Percentiles rank a stretch among this genome's conserved stretches.
Evolutionary conservation across 1,140 invertebrate genomes (phyloP).

Genomic region (Aphidius gifuensis): DNA sequence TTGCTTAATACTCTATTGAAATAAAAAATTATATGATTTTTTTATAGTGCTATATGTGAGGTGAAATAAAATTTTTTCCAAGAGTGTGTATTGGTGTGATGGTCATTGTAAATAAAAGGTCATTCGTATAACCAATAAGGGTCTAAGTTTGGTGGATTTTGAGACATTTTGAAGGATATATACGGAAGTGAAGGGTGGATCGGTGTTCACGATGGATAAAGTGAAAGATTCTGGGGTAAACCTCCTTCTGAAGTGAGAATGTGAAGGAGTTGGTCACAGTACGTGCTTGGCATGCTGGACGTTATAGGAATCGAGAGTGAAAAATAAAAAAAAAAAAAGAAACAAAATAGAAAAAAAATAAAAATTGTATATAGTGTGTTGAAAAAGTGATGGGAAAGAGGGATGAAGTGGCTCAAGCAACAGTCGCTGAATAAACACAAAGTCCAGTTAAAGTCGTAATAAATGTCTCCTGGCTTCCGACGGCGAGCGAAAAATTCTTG

Average conservation of each 20-base stretch:
- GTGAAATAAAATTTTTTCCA: no score
- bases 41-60: no score
- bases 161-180: slow-evolving; percentile 25
- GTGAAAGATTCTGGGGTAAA: slow-evolving; percentile 47
- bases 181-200: slow-evolving; percentile 42
- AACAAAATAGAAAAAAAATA: slow-evolving; percentile 3
- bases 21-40: no score
- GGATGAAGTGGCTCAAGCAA: slow-evolving; percentile 40
- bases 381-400: slow-evolving; percentile 12
- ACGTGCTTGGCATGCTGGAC: slow-evolving; percentile 45
- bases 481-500: slow-evolving; percentile 25
- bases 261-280: slow-evolving; percentile 34
- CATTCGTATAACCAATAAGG: background rate
- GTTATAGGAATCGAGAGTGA: slow-evolving; percentile 5
- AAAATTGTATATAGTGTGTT: slow-evolving; percentile 11
- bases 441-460: slow-evolving; percentile 56
- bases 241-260: background rate
- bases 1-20: background rate
- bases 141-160: slow-evolving; percentile 3
- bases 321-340: slow-evolving; percentile 19
- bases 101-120: no score
- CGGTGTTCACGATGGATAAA: slow-evolving; percentile 51
- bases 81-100: no score
- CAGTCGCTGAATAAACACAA: slow-evolving; percentile 56
- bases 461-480: slow-evolving; percentile 53